Evolutionary conservation across 2,888 invertebrate genomes (phyloP), one percentile per base, ranked within the genome.

Genomic region (Tenthredo amoena): DNA sequence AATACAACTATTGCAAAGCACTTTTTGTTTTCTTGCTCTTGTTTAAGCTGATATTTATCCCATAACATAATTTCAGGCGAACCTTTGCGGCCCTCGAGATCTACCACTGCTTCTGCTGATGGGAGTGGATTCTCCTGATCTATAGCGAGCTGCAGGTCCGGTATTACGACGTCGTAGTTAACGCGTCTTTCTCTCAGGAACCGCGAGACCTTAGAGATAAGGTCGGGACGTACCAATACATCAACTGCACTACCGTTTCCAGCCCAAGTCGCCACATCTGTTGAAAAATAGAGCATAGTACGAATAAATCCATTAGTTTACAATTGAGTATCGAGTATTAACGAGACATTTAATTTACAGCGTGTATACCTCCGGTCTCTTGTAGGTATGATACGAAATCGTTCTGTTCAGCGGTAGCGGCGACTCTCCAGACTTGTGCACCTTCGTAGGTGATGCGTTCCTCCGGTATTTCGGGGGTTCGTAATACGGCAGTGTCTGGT

Each of bases 141-240:
- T 87, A 98, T 98, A 77, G 96, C 96, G 89, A 95, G 94, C 93
- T 98, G 97, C 82, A 98, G 93, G 93, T 98, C 96, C 81, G 96
- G 95, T 89, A 98, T 97, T 72, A 97, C 93, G n/a, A 98, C 94
- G 83, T 96, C 95, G 91, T 95, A 97, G 34, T 95, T 92, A 85
- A 98, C 95, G 84, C 96, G 95, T 87, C 96, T 95, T 62, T 95
- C 94, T 85, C 94, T 94, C 55, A 98, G 94, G 85, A 95, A 94
- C 82, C 95, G 94, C 84, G 96, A 95, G 2, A 97, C 96, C 87
- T 95, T 95, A 76, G 95, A 94, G 79, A 97, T 92, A n/a, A 95
- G 95, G 77, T 95, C 94, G 1, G 95, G 95, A 90, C 96, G 96
- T n/a, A 98, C 95, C 88, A 97, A 94, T 85, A 97, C 95, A 92